Percentiles rank a stretch among this genome's conserved stretches.
These are phyloP conservation scores for Galaxias olidus DNA, from an alignment of 2,797 vertebrate species.

Conservation along the genomic window DNA sequence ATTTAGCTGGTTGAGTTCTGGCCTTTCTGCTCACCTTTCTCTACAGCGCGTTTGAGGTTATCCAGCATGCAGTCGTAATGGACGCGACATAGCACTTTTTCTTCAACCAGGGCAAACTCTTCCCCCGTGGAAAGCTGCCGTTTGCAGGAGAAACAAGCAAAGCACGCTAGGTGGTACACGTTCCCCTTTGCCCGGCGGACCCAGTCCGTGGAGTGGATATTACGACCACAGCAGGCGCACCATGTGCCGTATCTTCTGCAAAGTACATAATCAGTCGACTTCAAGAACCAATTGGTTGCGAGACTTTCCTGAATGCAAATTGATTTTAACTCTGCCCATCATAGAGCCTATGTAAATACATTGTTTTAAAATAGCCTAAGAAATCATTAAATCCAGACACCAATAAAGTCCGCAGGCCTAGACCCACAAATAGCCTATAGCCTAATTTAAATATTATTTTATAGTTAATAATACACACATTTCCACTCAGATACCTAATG, in stretches of 20 bases:
- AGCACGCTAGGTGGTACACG: constrained; percentile 94
- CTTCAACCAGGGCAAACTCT: constrained; percentile 93
- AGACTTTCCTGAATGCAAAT: too few relatives aligned
- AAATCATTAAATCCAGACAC: too few relatives aligned
- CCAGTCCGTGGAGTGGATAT: constrained; percentile 95
- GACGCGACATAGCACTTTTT: constrained; percentile 90
- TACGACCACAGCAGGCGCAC: constrained; percentile 91
- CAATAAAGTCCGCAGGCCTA: too few relatives aligned
- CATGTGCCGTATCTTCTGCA: constrained; percentile 89
- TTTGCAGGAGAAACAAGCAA: constrained; percentile 96
- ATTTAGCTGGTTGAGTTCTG: not conserved
- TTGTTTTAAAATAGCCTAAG: too few relatives aligned
- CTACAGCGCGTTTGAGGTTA: constrained; percentile 90
- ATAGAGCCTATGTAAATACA: too few relatives aligned
- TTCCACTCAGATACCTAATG: too few relatives aligned
- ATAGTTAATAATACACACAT: too few relatives aligned
- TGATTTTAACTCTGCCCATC: too few relatives aligned
- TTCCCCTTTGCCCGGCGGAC: constrained; percentile 92
- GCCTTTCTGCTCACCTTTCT: constrained; percentile 81
- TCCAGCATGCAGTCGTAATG: constrained; percentile 97
- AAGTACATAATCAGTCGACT: not conserved
- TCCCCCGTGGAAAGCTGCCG: constrained; percentile 94
- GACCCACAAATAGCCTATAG: too few relatives aligned
- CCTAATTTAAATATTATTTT: too few relatives aligned
- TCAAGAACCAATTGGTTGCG: too few relatives aligned